phyloP scores from a whole-genome alignment of 1,140 invertebrate genomes.

The Ceratitis capitata region DNA sequence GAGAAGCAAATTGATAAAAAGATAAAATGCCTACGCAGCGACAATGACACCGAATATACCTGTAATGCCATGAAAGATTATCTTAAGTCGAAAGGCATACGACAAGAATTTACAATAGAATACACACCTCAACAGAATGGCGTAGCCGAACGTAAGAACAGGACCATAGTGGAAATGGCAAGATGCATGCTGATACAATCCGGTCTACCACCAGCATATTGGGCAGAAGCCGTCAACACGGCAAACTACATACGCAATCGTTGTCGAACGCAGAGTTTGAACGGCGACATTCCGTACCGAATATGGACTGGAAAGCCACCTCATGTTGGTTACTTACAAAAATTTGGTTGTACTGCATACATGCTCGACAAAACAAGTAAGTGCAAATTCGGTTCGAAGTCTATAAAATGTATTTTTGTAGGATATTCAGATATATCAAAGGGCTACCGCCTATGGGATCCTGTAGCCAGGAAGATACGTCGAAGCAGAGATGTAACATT shows the following conservation, averaged over 20 bases:
- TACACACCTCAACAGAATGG: conserved; percentile 47
- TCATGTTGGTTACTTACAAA: conserved; percentile 51
- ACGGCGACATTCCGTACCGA: conserved; percentile 53
- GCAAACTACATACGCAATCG: conserved; percentile 46
- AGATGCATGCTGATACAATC: conserved; percentile 45
- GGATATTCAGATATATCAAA: neutral
- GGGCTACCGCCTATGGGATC: too few species aligned
- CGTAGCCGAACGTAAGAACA: conserved; percentile 44
- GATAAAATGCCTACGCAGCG: conserved; percentile 47
- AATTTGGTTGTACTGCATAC: conserved; percentile 52
- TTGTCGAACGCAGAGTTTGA: conserved; percentile 43
- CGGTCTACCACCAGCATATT: conserved; percentile 41
- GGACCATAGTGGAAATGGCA: too few species aligned
- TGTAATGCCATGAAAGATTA: neutral
- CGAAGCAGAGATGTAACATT: neutral
- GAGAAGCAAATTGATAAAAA: conserved; percentile 31
- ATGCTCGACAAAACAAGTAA: too few species aligned
- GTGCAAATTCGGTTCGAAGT: neutral
- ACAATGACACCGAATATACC: conserved; percentile 55
- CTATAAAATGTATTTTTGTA: neutral
- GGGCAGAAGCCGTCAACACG: conserved; percentile 50
- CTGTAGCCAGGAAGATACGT: neutral
- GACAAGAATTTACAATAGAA: conserved; percentile 43
- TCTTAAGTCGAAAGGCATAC: conserved; percentile 41
- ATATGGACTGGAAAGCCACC: conserved; percentile 55